Evolutionary conservation across 2,888 invertebrate species (phyloP).

Genomic region (Callosobruchus maculatus): DNA sequence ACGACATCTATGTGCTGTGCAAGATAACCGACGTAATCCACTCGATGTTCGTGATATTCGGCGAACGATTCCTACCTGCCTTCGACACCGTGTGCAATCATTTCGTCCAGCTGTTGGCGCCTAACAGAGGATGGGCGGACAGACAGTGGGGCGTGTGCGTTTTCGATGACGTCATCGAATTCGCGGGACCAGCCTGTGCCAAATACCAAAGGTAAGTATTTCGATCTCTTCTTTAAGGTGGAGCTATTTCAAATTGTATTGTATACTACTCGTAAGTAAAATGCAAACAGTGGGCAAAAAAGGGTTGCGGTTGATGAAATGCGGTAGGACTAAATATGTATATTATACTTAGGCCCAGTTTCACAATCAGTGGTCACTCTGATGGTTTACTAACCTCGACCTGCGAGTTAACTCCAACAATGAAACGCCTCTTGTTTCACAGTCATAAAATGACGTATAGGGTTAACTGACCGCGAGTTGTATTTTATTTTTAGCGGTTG

Average conservation of each 20-base stretch:
- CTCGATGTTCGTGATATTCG: constrained; percentile 84
- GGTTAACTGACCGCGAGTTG: too few relatives aligned
- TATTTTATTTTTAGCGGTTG: too few relatives aligned
- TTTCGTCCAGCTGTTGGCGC: constrained; percentile 78
- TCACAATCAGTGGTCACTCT: too few relatives aligned
- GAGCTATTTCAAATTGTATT: constrained; percentile 44
- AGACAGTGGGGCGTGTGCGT: constrained; percentile 98
- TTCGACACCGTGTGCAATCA: constrained; percentile 86
- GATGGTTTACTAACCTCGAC: too few relatives aligned
- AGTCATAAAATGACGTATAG: too few relatives aligned
- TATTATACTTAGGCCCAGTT: too few relatives aligned
- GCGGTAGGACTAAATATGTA: too few relatives aligned
- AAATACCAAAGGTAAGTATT: constrained; percentile 65
- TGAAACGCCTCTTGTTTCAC: too few relatives aligned
- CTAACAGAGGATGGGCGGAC: constrained; percentile 86
- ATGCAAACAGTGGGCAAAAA: too few relatives aligned
- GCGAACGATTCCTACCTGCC: constrained; percentile 81
- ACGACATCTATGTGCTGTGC: constrained; percentile 87
- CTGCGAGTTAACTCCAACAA: too few relatives aligned
- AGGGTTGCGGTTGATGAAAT: too few relatives aligned
- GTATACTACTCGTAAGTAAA: too few relatives aligned
- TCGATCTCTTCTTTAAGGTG: not conserved
- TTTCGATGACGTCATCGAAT: constrained; percentile 97
- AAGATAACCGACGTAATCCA: constrained; percentile 93
- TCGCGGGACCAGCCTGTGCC: constrained; percentile 80